Percentiles rank a stretch among this genome's conserved stretches.
Evolutionary conservation across 2,797 vertebrate genomes (phyloP).

Genomic region (Falco naumanni): DNA sequence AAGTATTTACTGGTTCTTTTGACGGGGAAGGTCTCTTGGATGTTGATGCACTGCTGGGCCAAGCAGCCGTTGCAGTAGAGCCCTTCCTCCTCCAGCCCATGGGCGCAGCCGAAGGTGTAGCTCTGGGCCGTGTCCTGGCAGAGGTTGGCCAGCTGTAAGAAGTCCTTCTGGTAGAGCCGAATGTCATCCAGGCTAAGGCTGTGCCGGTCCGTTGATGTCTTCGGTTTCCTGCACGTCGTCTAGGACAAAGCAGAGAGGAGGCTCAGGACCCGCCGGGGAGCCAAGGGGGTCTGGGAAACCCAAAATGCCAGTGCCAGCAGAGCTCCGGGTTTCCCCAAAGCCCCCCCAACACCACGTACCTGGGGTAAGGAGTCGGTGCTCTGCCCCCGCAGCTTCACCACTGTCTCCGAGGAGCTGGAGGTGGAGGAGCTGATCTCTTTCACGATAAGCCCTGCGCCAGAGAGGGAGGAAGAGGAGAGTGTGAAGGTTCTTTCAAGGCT

Average conservation of each 20-base stretch:
- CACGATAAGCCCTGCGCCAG: conserved; percentile 87
- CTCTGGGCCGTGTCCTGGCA: conserved; percentile 98
- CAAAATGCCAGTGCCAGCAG: fast-evolving
- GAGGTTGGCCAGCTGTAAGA: conserved; percentile 89
- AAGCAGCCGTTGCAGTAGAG: conserved; percentile 86
- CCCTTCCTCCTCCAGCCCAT: conserved; percentile 84
- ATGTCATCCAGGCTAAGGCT: conserved; percentile 97
- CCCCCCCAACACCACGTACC: conserved; percentile 72
- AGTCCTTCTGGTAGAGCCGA: conserved; percentile 95
- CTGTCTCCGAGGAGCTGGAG: conserved; percentile 96
- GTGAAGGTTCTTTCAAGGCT: neutral
- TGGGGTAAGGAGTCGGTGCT: conserved; percentile 97
- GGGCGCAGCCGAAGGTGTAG: conserved; percentile 95
- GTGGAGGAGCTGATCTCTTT: conserved; percentile 96
- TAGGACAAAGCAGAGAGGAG: conserved; percentile 54
- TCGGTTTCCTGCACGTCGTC: conserved; percentile 89
- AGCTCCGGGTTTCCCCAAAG: neutral
- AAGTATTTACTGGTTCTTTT: conserved; percentile 99
- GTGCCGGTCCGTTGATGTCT: conserved; percentile 93
- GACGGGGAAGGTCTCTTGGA: conserved; percentile 87
- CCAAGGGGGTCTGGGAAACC: fast-evolving
- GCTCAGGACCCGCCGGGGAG: fast-evolving
- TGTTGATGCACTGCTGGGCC: conserved; percentile 88
- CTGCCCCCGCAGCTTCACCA: conserved; percentile 95
- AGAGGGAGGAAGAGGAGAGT: neutral